These are phyloP conservation scores for Ambastaia sidthimunki DNA, from an alignment of 2,797 vertebrate species.

Conservation along the genomic window DNA sequence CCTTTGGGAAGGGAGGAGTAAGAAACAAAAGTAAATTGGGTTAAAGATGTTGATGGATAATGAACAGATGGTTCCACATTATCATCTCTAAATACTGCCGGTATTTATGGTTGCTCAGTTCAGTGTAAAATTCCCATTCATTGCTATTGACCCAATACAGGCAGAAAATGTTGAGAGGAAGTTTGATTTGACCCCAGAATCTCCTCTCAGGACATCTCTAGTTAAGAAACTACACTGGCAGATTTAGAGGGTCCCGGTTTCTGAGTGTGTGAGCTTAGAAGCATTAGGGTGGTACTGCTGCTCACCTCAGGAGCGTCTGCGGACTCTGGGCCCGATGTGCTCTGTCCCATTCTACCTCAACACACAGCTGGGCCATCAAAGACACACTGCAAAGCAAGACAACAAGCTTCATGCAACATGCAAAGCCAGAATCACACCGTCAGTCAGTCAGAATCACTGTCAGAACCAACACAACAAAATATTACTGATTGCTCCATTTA, in stretches of 20 bases:
- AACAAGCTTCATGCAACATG: slow-evolving; percentile 50
- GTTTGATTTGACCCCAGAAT: neutral
- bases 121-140: neutral
- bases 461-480: too few relatives aligned
- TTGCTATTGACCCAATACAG: neutral
- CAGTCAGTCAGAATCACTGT: neutral
- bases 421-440: slow-evolving; percentile 4
- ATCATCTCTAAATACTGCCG: neutral
- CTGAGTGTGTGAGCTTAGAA: slow-evolving; percentile 32
- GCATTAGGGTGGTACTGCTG: slow-evolving; percentile 40
- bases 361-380: slow-evolving; percentile 82
- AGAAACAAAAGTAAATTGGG: neutral
- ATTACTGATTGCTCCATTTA: too few relatives aligned
- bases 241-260: neutral
- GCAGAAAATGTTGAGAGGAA: neutral
- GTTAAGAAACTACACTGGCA: neutral
- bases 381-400: slow-evolving; percentile 65
- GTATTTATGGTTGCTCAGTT: neutral
- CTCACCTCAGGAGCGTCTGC: slow-evolving; percentile 69
- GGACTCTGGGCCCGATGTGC: slow-evolving; percentile 77
- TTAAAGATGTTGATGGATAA: neutral
- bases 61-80: neutral
- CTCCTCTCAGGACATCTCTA: neutral
- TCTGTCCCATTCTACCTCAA: slow-evolving; percentile 83
- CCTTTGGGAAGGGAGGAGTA: neutral